A percentile compares a stretch with the other conserved stretches of the same genome.
These are phyloP conservation scores for Lethenteron camtschaticum DNA, from an alignment of 2,113 vertebrate species.

Conservation along the genomic window DNA sequence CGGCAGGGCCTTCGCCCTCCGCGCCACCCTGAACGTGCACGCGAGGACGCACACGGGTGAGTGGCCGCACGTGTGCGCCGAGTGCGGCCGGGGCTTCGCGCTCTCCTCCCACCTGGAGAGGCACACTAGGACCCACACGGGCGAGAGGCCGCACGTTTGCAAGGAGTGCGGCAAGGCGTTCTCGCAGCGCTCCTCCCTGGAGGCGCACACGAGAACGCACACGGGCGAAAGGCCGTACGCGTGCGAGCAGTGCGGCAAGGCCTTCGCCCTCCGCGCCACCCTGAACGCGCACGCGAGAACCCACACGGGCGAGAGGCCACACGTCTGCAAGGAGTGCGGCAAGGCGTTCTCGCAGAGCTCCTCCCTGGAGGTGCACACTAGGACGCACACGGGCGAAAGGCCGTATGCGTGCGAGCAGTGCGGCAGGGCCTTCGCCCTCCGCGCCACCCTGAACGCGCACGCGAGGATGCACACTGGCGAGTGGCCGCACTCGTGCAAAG, in stretches of 20 bases:
- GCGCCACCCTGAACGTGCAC: too few relatives aligned
- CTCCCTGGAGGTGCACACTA: constrained; percentile 14
- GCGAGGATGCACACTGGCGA: constrained; percentile 29
- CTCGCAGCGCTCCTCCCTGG: constrained; percentile 19
- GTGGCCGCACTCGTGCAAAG: constrained; percentile 34
- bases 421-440: constrained; percentile 19
- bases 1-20: too few relatives aligned
- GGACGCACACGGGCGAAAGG: constrained; percentile 13
- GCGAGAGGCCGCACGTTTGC: constrained; percentile 18
- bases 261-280: constrained; percentile 21
- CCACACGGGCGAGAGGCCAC: constrained; percentile 22
- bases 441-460: constrained; percentile 14
- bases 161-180: constrained; percentile 24
- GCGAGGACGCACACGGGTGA: too few relatives aligned
- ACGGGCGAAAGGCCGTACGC: constrained; percentile 16
- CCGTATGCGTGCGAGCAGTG: constrained; percentile 14
- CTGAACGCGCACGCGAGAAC: constrained; percentile 23
- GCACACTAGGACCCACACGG: too few relatives aligned
- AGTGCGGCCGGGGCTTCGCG: too few relatives aligned
- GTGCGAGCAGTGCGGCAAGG: constrained; percentile 15
- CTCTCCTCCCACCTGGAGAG: too few relatives aligned
- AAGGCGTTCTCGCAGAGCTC: constrained; percentile 15
- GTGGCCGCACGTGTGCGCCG: too few relatives aligned
- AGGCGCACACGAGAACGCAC: constrained; percentile 17
- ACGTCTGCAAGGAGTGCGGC: constrained; percentile 20